A percentile compares a stretch with the other conserved stretches of the same genome.
Evolutionary conservation across 2,113 vertebrate genomes (phyloP).

Genomic region (Actenoides lindsayi): DNA sequence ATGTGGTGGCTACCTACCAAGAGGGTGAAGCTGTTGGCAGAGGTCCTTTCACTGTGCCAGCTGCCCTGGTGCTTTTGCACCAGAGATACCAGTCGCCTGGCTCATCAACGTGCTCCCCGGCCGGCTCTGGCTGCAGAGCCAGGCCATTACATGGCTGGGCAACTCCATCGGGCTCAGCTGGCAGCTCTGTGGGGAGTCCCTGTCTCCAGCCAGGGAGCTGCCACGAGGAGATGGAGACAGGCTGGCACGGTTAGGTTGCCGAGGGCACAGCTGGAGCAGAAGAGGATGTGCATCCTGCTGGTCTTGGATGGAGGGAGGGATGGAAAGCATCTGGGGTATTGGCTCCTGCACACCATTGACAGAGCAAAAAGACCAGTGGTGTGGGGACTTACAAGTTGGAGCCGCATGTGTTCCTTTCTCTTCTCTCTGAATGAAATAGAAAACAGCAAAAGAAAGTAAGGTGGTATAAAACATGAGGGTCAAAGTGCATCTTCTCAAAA

Average conservation of each 20-base stretch:
- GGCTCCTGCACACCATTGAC: rapidly evolving
- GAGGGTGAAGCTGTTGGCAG: background rate
- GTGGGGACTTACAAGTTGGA: background rate
- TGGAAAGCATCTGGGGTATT: background rate
- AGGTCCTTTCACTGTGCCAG: background rate
- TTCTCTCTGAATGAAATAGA: background rate
- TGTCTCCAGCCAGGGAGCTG: background rate
- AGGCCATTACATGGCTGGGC: rapidly evolving
- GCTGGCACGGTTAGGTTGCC: rapidly evolving
- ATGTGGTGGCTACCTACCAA: rapidly evolving
- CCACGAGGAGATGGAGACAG: background rate
- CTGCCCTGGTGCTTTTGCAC: background rate
- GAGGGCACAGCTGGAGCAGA: background rate
- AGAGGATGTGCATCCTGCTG: rapidly evolving
- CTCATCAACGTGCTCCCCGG: rapidly evolving
- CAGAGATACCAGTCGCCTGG: rapidly evolving
- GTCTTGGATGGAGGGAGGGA: background rate
- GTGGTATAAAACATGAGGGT: background rate
- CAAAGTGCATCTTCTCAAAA: background rate
- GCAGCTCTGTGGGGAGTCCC: background rate
- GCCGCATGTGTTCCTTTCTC: background rate
- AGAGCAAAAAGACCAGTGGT: rapidly evolving
- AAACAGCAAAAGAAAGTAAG: background rate
- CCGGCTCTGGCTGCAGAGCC: rapidly evolving
- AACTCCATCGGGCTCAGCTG: rapidly evolving